Conservation (phyloP, 2,888 invertebrate species). For the Aporophyla nigra region DNA sequence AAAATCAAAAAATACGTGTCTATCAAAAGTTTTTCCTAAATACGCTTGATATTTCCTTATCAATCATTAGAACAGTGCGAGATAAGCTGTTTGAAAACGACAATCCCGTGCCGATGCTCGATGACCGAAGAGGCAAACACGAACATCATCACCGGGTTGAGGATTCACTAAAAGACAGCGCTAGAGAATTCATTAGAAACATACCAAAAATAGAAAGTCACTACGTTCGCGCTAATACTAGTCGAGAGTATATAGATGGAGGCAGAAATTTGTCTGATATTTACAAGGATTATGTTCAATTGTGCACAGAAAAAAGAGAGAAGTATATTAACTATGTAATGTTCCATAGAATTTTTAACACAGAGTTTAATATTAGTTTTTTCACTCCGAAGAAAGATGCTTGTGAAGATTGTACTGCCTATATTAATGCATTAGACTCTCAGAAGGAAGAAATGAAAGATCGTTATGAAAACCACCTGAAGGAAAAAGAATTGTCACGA, state of each 20-base stretch:
- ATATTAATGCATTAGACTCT: not conserved
- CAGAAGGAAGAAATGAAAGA: conserved; percentile 3
- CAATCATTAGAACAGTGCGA: conserved; percentile 8
- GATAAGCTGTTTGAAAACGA: not conserved
- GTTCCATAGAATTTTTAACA: conserved; percentile 8
- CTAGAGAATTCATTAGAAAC: not conserved
- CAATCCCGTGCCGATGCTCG: not conserved
- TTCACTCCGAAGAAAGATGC: not conserved
- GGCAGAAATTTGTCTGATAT: conserved; percentile 6
- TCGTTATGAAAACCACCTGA: not conserved
- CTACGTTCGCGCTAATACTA: not conserved
- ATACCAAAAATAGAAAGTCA: conserved; percentile 7
- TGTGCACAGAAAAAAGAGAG: not conserved
- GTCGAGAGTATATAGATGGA: conserved; percentile 5
- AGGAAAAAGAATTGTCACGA: not conserved
- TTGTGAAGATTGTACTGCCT: conserved; percentile 6
- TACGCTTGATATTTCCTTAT: conserved; percentile 1
- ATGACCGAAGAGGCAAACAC: conserved; percentile 1
- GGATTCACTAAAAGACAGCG: not conserved
- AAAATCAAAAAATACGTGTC: not conserved
- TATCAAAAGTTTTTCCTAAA: conserved; percentile 7
- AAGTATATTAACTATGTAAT: not conserved
- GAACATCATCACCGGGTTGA: conserved; percentile 4
- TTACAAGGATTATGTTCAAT: conserved; percentile 1
- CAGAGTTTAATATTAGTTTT: not conserved